Evolutionary conservation across 2,888 invertebrate genomes (phyloP).

Genomic region (Plagodis pulveraria): DNA sequence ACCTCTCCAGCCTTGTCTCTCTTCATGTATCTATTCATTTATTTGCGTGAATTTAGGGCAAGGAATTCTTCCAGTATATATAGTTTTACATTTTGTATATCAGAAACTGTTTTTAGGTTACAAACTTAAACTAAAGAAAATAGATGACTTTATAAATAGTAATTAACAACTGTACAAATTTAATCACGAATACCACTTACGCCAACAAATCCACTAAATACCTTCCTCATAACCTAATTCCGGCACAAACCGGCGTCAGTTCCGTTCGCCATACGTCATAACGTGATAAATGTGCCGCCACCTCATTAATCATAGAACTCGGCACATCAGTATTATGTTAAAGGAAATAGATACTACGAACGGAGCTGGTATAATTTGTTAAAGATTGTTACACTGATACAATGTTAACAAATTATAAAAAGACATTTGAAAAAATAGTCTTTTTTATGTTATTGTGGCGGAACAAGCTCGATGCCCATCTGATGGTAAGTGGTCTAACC

Average conservation of each 20-base stretch:
- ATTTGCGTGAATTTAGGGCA: too few species aligned
- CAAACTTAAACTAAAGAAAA: too few species aligned
- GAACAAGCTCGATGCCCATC: too few species aligned
- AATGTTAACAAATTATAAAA: neutral
- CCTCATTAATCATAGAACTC: conserved; percentile 46
- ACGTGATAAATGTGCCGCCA: conserved; percentile 45
- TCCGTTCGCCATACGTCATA: conserved; percentile 34
- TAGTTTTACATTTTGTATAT: too few species aligned
- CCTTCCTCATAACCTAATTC: conserved; percentile 26
- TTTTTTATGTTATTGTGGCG: too few species aligned
- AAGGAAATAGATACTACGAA: conserved; percentile 5
- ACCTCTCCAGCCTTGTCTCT: too few species aligned
- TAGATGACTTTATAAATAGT: too few species aligned
- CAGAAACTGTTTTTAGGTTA: too few species aligned
- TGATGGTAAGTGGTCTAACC: too few species aligned
- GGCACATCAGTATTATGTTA: conserved; percentile 18
- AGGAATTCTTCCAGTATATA: too few species aligned
- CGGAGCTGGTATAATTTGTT: conserved; percentile 8
- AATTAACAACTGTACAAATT: neutral
- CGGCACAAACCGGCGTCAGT: conserved; percentile 37
- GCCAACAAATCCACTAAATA: conserved; percentile 7
- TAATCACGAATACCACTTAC: neutral
- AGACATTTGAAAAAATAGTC: too few species aligned
- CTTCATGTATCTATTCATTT: too few species aligned
- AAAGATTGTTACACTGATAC: neutral